Conservation (phyloP, 1,140 invertebrate genomes). For the Zaprionus inermis region DNA sequence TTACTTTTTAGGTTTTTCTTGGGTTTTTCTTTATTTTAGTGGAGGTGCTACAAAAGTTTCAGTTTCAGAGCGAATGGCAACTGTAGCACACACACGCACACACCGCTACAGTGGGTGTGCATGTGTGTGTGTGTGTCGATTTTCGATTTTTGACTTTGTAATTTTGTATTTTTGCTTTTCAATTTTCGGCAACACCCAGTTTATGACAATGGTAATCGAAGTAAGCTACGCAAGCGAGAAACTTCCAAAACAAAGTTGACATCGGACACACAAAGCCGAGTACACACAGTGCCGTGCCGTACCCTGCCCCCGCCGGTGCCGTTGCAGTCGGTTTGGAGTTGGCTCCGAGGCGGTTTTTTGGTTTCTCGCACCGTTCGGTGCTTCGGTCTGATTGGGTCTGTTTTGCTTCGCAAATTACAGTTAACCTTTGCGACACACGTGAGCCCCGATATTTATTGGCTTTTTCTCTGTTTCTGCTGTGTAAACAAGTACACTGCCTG, state of each 20-base stretch:
- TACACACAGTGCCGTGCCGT: no score
- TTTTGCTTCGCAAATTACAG: conserved; percentile 7
- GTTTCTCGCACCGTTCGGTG: no score
- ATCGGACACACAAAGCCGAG: no score
- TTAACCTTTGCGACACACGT: conserved; percentile 7
- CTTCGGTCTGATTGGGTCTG: background rate
- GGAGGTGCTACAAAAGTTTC: conserved; percentile 34
- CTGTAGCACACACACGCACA: conserved; percentile 10
- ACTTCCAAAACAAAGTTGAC: background rate
- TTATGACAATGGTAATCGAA: conserved; percentile 74
- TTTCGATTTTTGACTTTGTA: conserved; percentile 11
- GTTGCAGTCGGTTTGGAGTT: background rate
- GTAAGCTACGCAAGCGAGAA: conserved; percentile 34
- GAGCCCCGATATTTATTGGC: conserved; percentile 2
- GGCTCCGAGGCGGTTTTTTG: no score
- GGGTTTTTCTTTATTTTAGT: background rate
- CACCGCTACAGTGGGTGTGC: background rate
- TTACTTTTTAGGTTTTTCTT: conserved; percentile 1
- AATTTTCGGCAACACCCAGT: conserved; percentile 51
- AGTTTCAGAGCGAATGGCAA: conserved; percentile 26
- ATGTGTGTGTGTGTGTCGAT: conserved; percentile 6
- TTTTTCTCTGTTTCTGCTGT: background rate
- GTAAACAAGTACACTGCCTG: background rate
- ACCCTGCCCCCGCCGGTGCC: no score
- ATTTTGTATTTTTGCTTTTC: conserved; percentile 29